Evolutionary conservation across 2,113 vertebrate genomes (phyloP).

Genomic region (human): DNA sequence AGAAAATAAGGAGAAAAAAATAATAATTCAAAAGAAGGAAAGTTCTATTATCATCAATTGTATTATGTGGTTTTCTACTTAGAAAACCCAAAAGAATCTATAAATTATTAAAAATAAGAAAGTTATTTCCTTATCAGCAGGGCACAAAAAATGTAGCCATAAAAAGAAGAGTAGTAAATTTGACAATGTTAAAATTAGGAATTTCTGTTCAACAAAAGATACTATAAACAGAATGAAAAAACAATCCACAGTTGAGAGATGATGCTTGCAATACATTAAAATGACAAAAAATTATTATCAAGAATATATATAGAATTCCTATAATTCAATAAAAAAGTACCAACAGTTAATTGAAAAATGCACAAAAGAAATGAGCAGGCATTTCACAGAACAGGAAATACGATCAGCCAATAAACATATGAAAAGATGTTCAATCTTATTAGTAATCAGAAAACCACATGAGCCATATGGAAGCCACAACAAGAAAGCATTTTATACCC

Average conservation of each 20-base stretch:
- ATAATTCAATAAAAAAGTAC: not conserved
- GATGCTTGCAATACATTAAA: not conserved
- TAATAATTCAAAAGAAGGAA: not conserved
- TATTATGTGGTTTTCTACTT: not conserved
- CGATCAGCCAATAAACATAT: not conserved
- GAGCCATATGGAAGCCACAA: not conserved
- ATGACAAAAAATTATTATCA: not conserved
- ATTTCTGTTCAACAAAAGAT: constrained; percentile 14
- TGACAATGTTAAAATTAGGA: not conserved
- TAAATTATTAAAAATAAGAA: not conserved
- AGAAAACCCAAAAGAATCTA: not conserved
- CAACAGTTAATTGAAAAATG: not conserved
- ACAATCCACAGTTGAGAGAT: not conserved
- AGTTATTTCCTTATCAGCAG: not conserved
- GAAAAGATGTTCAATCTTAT: not conserved
- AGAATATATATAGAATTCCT: not conserved
- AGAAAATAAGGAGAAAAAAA: not conserved
- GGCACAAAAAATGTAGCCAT: not conserved
- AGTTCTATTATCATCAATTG: not conserved
- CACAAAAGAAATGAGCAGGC: not conserved
- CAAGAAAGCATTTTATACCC: not conserved
- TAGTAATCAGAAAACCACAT: not conserved
- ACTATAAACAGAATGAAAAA: not conserved
- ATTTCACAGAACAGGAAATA: not conserved
- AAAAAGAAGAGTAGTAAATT: not conserved